Conservation (phyloP, 2,797 vertebrate species). For the Mionectes olivaceus region DNA sequence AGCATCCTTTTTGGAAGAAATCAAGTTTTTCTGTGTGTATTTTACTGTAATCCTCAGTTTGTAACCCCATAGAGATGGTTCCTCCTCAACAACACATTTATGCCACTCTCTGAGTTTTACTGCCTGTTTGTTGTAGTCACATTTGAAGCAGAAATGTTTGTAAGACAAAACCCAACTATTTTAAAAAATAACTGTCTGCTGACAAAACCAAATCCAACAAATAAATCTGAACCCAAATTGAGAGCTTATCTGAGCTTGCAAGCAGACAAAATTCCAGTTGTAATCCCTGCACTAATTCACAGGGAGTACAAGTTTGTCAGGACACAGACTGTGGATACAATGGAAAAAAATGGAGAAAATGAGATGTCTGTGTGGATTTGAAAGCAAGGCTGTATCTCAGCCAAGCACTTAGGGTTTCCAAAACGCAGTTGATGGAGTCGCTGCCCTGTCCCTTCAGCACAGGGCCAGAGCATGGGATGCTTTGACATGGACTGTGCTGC, state of each 20-base stretch:
- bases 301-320: not conserved
- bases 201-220: not conserved
- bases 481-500: not conserved
- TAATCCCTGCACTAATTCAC: not conserved
- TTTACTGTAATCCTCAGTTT: not conserved
- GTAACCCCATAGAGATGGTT: not conserved
- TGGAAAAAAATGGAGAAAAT: not conserved
- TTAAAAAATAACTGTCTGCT: not conserved
- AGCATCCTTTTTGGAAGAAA: not conserved
- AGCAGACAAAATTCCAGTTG: not conserved
- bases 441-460: not conserved
- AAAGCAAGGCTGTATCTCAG: not conserved
- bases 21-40: not conserved
- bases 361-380: not conserved
- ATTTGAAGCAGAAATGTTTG: not conserved
- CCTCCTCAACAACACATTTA: not conserved
- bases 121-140: not conserved
- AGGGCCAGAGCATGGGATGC: fast-evolving
- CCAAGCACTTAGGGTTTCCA: not conserved
- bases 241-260: not conserved
- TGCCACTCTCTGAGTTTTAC: not conserved
- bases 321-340: not conserved
- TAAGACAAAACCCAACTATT: not conserved
- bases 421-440: not conserved
- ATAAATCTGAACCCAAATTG: not conserved